Base-by-base conservation (phyloP, 2,797 vertebrate genomes). In the Danio aesculapii region DNA sequence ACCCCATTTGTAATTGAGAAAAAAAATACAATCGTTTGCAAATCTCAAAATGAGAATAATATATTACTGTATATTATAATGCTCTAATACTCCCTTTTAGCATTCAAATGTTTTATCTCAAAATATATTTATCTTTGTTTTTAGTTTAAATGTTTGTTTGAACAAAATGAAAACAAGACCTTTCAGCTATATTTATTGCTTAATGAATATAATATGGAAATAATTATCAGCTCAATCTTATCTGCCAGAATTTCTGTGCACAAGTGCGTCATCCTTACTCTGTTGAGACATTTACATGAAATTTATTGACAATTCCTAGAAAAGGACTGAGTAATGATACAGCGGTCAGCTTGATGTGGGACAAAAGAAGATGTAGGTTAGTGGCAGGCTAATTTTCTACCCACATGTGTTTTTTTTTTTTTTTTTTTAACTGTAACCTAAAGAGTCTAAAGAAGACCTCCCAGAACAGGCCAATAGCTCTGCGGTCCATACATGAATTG, bases 401-500 rank as follows among this genome's bases (percentile, higher is more conserved):
- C 52, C 14, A 17, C 41, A 39, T 30, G 61, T n/a, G n/a, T n/a
- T n/a, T n/a, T n/a, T n/a, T n/a, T n/a, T n/a, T n/a, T n/a, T n/a
- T n/a, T n/a, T n/a, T n/a, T n/a, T n/a, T n/a, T n/a, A n/a, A n/a
- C 30, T 57, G 49, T 64, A 71, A 53, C 67, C 57, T 12, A 71
- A 4, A 59, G 64, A 61, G 47, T 62, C 30, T 71, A 53, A 63
- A 55, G 39, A 71, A 53, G 59, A 62, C 58, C 57, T 71, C 61
- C 43, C 16, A 47, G 43, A 19, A 73, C n/a, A 69, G n/a, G 46
- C 59, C 39, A 63, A 53, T 80, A 17, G 17, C 39, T 55, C 59
- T 72, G 49, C 14, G 41, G 47, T 62, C 68, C 39, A 62, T 72
- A 53, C 17, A 55, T 17, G 61, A 62, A 73, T 66, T 81, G 69